A percentile compares a stretch with the other conserved stretches of the same genome.
phyloP scores from a whole-genome alignment of 2,113 vertebrate species.

The Pandion haliaetus region DNA sequence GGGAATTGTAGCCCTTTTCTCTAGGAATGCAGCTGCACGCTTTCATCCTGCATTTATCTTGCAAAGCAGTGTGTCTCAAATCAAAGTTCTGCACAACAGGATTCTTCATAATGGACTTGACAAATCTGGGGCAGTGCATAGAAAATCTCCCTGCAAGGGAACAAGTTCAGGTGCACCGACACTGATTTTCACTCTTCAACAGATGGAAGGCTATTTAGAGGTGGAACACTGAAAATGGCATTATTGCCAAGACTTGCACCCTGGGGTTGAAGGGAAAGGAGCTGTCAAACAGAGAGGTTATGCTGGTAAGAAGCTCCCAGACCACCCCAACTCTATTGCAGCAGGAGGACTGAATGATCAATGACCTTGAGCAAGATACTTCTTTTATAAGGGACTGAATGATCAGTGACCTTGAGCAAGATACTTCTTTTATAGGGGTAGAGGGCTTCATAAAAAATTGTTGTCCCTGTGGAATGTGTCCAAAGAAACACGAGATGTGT shows the following conservation, averaged over 20 bases:
- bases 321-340: neutral
- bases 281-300: neutral
- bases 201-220: constrained; percentile 61
- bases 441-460: neutral
- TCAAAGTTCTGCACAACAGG: constrained; percentile 25
- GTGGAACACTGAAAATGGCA: neutral
- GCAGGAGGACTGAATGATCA: neutral
- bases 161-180: constrained; percentile 36
- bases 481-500: neutral
- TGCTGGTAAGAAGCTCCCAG: neutral
- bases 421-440: neutral
- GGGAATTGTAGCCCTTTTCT: constrained; percentile 37
- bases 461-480: neutral
- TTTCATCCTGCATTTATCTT: constrained; percentile 52
- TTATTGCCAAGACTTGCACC: neutral
- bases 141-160: constrained; percentile 49
- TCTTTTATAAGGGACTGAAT: neutral
- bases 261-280: neutral
- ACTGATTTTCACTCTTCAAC: constrained; percentile 36
- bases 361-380: neutral
- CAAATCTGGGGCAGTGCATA: constrained; percentile 61
- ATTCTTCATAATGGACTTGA: constrained; percentile 64
- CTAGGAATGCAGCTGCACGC: constrained; percentile 33
- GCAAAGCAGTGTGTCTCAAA: constrained; percentile 1
- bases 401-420: neutral